Percentiles rank a stretch among this genome's conserved stretches.
phyloP scores from a whole-genome alignment of 2,113 vertebrate genomes.

The Sula dactylatra region DNA sequence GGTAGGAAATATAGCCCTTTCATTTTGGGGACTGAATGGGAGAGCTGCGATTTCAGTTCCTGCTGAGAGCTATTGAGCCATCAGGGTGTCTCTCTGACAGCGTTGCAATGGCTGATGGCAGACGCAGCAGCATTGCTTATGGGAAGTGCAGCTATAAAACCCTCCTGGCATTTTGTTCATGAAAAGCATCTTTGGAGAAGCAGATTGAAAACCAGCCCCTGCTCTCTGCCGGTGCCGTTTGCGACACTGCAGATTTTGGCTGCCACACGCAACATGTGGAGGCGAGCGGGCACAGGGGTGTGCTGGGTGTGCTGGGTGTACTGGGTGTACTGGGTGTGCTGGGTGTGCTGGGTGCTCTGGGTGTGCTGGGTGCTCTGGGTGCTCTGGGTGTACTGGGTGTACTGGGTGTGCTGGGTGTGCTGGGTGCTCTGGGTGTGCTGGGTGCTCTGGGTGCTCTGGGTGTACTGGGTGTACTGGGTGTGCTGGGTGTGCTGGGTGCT shows the following conservation, averaged over 20 bases:
- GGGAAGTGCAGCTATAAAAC: neutral
- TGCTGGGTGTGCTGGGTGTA: no score
- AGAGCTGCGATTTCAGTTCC: neutral
- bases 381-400: neutral
- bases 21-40: rapidly evolving
- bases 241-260: neutral
- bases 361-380: rapidly evolving
- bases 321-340: neutral
- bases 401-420: rapidly evolving
- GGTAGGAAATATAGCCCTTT: neutral
- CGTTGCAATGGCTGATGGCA: neutral
- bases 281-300: rapidly evolving
- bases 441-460: neutral
- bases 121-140: rapidly evolving
- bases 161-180: neutral
- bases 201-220: neutral
- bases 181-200: neutral
- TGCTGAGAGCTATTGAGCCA: rapidly evolving
- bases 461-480: no score
- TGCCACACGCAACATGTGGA: rapidly evolving
- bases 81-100: neutral
- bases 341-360: rapidly evolving
- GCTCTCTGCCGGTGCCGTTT: neutral
- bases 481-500: rapidly evolving
- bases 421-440: rapidly evolving